phyloP scores from a whole-genome alignment of 2,888 invertebrate genomes.

The Crocallis elinguaria region DNA sequence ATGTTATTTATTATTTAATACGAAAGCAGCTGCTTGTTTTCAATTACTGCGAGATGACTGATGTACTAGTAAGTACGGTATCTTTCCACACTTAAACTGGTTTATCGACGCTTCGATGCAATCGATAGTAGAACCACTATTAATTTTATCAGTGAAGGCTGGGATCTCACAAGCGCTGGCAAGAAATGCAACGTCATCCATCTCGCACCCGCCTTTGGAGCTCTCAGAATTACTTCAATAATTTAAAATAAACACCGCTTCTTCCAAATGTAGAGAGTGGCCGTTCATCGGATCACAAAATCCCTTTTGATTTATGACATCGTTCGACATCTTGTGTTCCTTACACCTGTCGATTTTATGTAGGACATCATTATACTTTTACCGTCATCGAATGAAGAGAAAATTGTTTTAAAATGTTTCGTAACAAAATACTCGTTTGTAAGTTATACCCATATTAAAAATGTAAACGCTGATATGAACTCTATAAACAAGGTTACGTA shows the following conservation, averaged over 20 bases:
- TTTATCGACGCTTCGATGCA: conserved; percentile 63
- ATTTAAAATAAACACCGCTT: conserved; percentile 77
- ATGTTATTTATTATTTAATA: conserved; percentile 60
- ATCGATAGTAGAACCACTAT: conserved; percentile 71
- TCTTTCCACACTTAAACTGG: conserved; percentile 70
- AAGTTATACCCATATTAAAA: not conserved
- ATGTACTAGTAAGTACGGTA: conserved; percentile 60
- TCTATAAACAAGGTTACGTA: not conserved
- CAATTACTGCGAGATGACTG: conserved; percentile 74
- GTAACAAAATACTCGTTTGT: not conserved
- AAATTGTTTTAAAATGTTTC: conserved; percentile 9
- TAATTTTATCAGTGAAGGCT: conserved; percentile 69
- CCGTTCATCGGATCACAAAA: conserved; percentile 61
- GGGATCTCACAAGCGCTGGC: conserved; percentile 53
- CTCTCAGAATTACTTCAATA: conserved; percentile 68
- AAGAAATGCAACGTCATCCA: conserved; percentile 74
- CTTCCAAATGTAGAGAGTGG: conserved; percentile 63
- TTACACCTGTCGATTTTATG: conserved; percentile 61
- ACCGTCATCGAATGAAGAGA: conserved; percentile 15
- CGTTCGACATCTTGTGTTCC: conserved; percentile 48
- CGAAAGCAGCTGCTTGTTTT: conserved; percentile 70
- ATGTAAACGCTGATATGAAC: not conserved
- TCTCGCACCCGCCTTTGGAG: conserved; percentile 61
- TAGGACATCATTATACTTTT: conserved; percentile 27
- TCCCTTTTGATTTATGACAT: conserved; percentile 70